Base-by-base conservation (phyloP, 2,888 invertebrate genomes). In the Chromoteleia sp. region DNA sequence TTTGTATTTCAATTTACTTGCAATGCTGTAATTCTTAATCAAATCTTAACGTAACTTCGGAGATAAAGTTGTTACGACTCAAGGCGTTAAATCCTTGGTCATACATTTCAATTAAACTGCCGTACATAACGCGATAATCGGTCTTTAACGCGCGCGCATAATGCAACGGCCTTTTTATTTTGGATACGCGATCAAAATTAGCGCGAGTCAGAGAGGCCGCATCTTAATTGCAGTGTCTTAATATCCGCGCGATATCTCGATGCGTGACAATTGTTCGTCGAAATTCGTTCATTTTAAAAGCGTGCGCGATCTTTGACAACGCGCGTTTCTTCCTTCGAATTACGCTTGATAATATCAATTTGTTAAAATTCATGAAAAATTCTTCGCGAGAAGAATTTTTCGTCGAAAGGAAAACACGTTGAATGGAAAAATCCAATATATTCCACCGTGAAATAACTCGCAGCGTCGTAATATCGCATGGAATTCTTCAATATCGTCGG, bases 341-440 rank as follows among this genome's bases (percentile, higher is more conserved):
- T 43, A 39, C 21, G 43, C 33, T 56, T 41, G 61, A 61, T 71
- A 59, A 56, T 43, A 48, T 73, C 41, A 75, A 71, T 67, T 80
- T 45, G 65, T 75, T 74, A 50, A 80, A 80, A 80, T 54, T 30
- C 54, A 70, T 68, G 63, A 61, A 77, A 45, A 75, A 74, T 74
- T 80, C 61, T 63, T 54, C 63, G 45, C 48, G 50, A 56, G 50
- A 74, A 56, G 68, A 52, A 68, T 80, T 80, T 48, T 8, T 21
- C 50, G 43, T 41, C 50, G 48, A 61, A 45, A 56, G 50, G 59
- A 54, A 61, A 68, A 73, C 67, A 39, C 17, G 73, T 19, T 36
- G 41, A 45, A 79, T 59, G 45, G 74, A 79, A 79, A 79, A 79
- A 79, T 52, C 39, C 79, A 75, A 80, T 68, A 80, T 80, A 75